phyloP scores from a whole-genome alignment of 2,797 vertebrate genomes.

The Lepilemur ruficaudatus region DNA sequence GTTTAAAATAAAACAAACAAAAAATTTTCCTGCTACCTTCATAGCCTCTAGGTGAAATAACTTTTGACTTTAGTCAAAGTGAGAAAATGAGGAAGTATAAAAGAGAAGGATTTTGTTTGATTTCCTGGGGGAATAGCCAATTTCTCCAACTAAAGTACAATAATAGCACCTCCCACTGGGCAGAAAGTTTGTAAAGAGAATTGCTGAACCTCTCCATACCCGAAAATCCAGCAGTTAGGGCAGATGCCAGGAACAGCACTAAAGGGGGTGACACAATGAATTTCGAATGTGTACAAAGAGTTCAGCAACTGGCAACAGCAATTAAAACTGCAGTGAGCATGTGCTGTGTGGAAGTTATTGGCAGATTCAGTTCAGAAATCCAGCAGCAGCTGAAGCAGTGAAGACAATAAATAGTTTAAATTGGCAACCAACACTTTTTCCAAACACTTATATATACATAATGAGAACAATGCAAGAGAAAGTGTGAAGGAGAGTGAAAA shows the following conservation, averaged over 20 bases:
- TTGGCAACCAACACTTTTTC: slow-evolving; percentile 27
- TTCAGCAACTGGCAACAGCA: slow-evolving; percentile 42
- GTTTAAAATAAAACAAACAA: slow-evolving; percentile 50
- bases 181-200: slow-evolving; percentile 52
- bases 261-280: slow-evolving; percentile 12
- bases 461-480: background rate
- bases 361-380: slow-evolving; percentile 49
- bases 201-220: slow-evolving; percentile 23
- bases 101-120: slow-evolving; percentile 56
- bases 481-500: background rate
- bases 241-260: slow-evolving; percentile 51
- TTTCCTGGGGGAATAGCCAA: slow-evolving; percentile 47
- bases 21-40: background rate
- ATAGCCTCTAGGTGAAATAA: slow-evolving; percentile 1
- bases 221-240: slow-evolving; percentile 34
- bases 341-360: slow-evolving; percentile 16
- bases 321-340: slow-evolving; percentile 27
- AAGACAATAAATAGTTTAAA: slow-evolving; percentile 64
- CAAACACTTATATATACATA: background rate
- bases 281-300: background rate
- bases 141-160: slow-evolving; percentile 65
- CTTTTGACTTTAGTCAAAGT: slow-evolving; percentile 36
- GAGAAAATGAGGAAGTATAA: slow-evolving; percentile 52
- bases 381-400: background rate
- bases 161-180: slow-evolving; percentile 65